These are phyloP conservation scores for Probaryconus sp. DNA, from an alignment of 1,140 invertebrate genomes.

Conservation along the genomic window DNA sequence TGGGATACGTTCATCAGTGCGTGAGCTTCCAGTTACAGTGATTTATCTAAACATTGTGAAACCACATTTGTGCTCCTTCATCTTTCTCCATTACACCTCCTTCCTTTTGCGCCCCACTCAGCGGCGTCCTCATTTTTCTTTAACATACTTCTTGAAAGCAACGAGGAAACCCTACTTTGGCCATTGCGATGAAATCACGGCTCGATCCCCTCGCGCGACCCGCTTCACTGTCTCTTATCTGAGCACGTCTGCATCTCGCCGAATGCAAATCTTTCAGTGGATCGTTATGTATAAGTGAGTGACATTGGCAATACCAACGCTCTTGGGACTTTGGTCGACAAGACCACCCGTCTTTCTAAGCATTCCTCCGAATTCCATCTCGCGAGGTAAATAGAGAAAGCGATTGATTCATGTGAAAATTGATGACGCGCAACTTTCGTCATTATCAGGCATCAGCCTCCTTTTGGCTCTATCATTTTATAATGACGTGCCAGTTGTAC, in stretches of 20 bases:
- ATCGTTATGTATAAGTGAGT: constrained; percentile 66
- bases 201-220: constrained; percentile 58
- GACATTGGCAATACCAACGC: constrained; percentile 63
- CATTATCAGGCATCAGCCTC: constrained; percentile 45
- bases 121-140: constrained; percentile 59
- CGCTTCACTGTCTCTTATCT: constrained; percentile 69
- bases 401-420: constrained; percentile 64
- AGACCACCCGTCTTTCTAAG: constrained; percentile 65
- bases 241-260: constrained; percentile 66
- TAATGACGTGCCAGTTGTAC: constrained; percentile 42
- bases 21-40: constrained; percentile 59
- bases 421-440: constrained; percentile 59
- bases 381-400: constrained; percentile 55
- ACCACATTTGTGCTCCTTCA: constrained; percentile 62
- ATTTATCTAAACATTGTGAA: constrained; percentile 64
- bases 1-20: constrained; percentile 61
- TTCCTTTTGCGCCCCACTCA: constrained; percentile 48
- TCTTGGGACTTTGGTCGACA: constrained; percentile 62
- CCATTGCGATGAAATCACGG: constrained; percentile 65
- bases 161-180: constrained; percentile 61
- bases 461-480: constrained; percentile 42
- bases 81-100: constrained; percentile 60
- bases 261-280: constrained; percentile 70
- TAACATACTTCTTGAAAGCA: constrained; percentile 62
- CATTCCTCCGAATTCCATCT: constrained; percentile 61